Base-by-base conservation (phyloP, 2,888 invertebrate genomes). In the Balanococcus diminutus region DNA sequence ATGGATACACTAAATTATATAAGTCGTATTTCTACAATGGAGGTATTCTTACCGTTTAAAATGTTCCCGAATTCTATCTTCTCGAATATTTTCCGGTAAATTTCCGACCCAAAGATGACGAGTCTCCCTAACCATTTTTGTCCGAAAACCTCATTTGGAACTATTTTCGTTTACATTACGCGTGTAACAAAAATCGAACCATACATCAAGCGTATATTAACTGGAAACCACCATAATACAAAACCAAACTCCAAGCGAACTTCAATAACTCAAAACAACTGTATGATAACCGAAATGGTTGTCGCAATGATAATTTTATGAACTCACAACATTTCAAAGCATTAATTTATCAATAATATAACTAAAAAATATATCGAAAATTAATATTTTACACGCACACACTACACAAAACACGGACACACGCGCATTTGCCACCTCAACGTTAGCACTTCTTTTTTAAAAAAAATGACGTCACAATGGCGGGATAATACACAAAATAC, bases 61-160 rank as follows among this genome's bases (percentile, higher is more conserved):
- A 93, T 96, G 96, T 92, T 97, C 97, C 93, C 95, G 94, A 93
- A 98, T 96, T 92, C 96, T 95, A 92, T 97, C 97, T 93, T 98
- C 97, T 91, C 96, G 96, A 93, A 97, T 96, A 94, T 96, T 97
- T 94, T 98, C 98, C 95, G 98, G 98, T 95, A 98, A 96, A 95
- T 98, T 98, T 95, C 98, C 98, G 95, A 98, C 97, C 97, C 98
- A 98, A 94, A 98, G 95, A 94, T 98, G 98, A 94, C 98, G 96
- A 94, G 98, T 98, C 97, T 98, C 98, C 95, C 98, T 98, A 95
- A 98, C 98, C 98, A 98, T 98, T 95, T 96, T 97, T 96, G 95
- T 94, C 95, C 94, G 93, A 94, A 94, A 94, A 95, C 96, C 95
- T 95, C 95, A 95, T 95, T 86, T 86, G 86, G 86, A 86, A 67